phyloP scores from a whole-genome alignment of 2,797 vertebrate genomes.

The Eulemur albifrons region DNA sequence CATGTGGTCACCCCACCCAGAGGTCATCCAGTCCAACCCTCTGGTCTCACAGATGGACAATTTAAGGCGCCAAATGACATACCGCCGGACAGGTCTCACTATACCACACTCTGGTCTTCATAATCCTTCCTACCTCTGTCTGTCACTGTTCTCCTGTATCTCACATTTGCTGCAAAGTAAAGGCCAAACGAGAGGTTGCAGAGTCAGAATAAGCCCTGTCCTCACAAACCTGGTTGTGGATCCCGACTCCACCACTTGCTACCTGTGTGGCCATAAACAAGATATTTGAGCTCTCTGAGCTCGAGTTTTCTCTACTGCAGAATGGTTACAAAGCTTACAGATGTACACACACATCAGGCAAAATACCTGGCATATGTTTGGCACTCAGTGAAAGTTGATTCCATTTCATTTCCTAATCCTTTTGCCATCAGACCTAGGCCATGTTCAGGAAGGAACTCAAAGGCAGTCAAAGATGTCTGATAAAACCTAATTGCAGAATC shows the following conservation, averaged over 20 bases:
- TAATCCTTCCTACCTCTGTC: neutral
- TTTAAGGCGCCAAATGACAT: neutral
- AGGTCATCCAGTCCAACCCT: neutral
- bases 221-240: neutral
- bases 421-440: neutral
- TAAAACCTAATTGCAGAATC: neutral
- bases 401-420: neutral
- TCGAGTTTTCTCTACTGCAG: neutral
- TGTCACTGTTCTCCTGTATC: neutral
- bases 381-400: neutral
- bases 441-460: neutral
- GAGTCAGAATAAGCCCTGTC: neutral
- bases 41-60: neutral
- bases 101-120: neutral
- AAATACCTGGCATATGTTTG: neutral
- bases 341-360: neutral
- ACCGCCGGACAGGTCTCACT: neutral
- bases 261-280: neutral
- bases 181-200: neutral
- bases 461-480: neutral
- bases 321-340: neutral
- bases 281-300: neutral
- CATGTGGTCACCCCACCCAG: neutral
- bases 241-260: neutral
- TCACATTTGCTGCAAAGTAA: neutral